Evolutionary conservation across 1,140 invertebrate genomes (phyloP).

Genomic region (Epicauta chinensis): DNA sequence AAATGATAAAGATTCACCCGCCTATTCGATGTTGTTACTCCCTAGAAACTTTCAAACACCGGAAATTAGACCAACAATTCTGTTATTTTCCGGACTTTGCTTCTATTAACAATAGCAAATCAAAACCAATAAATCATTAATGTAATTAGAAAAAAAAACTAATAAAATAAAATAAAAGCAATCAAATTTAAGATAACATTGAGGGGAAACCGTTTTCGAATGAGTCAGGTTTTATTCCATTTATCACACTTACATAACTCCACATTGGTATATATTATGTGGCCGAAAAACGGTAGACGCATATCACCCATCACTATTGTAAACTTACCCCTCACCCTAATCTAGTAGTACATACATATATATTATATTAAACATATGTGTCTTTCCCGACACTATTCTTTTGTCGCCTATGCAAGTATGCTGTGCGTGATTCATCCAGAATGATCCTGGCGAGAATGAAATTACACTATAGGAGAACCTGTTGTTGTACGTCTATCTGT

Average conservation of each 20-base stretch:
- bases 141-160: too few relatives aligned
- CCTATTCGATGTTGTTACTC: slow-evolving; percentile 3
- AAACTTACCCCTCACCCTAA: slow-evolving; percentile 6
- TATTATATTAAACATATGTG: slow-evolving; percentile 30
- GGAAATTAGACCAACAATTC: too few relatives aligned
- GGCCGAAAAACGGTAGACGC: background rate
- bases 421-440: slow-evolving; percentile 14
- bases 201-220: background rate
- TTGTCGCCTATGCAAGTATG: slow-evolving; percentile 2
- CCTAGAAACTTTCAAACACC: background rate
- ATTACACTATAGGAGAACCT: slow-evolving; percentile 12
- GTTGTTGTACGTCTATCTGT: slow-evolving; percentile 1
- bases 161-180: too few relatives aligned
- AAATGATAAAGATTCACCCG: background rate
- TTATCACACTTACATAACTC: slow-evolving; percentile 23
- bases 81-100: too few relatives aligned
- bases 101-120: too few relatives aligned
- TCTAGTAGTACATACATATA: background rate
- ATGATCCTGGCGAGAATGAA: slow-evolving; percentile 13
- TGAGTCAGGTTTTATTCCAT: slow-evolving; percentile 20
- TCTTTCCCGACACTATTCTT: slow-evolving; percentile 21
- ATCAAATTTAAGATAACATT: too few relatives aligned
- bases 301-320: slow-evolving; percentile 4
- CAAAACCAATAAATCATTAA: too few relatives aligned
- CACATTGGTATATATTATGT: slow-evolving; percentile 16